phyloP scores from a whole-genome alignment of 2,888 invertebrate species.

The Netelia inedita region DNA sequence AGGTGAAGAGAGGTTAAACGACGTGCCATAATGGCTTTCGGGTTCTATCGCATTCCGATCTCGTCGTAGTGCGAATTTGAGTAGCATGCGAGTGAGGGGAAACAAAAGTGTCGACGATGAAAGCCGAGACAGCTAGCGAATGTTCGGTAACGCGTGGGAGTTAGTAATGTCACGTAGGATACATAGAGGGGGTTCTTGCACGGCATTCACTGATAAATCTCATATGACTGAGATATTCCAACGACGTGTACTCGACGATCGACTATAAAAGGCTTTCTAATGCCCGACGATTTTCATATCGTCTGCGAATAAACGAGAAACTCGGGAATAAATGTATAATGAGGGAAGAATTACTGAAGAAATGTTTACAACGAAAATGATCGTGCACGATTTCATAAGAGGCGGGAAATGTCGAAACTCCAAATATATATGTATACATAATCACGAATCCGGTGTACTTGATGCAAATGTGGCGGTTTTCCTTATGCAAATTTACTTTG shows the following conservation, averaged over 20 bases:
- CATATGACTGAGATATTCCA: neutral
- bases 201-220: conserved; percentile 3
- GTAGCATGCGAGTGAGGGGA: neutral
- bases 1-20: conserved; percentile 16
- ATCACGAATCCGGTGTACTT: neutral
- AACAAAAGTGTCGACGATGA: conserved; percentile 37
- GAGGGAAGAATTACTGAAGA: neutral
- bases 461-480: conserved; percentile 30
- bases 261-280: neutral
- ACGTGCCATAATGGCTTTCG: conserved; percentile 31
- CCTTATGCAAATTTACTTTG: conserved; percentile 36
- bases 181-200: neutral
- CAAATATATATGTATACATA: neutral
- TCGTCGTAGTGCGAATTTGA: neutral
- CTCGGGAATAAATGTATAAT: neutral
- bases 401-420: neutral
- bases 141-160: conserved; percentile 11
- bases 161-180: conserved; percentile 40
- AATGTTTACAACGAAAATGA: neutral
- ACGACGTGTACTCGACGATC: neutral
- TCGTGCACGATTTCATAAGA: neutral
- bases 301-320: neutral
- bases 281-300: neutral
- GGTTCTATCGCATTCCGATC: neutral
- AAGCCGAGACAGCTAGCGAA: conserved; percentile 40